Conservation (phyloP, 2,797 vertebrate genomes). For the Ctenosaura bakeri region DNA sequence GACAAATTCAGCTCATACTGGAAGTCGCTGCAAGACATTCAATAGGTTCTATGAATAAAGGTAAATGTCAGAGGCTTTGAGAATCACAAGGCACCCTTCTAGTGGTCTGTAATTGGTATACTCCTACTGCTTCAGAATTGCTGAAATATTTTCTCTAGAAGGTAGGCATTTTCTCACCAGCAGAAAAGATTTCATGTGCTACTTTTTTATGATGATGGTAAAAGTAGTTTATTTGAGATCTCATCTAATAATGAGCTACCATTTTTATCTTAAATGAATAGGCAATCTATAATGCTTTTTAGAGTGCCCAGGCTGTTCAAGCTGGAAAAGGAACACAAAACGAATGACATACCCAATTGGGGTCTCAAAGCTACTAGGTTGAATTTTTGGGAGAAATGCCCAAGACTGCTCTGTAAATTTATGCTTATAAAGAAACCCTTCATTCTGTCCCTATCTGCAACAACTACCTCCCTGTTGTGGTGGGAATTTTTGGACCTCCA, state of each 20-base stretch:
- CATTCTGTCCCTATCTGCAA: background rate
- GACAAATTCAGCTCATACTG: background rate
- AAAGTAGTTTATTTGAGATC: background rate
- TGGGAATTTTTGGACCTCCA: too few relatives aligned
- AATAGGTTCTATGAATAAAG: background rate
- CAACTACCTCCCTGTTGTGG: too few relatives aligned
- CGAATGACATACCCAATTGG: background rate
- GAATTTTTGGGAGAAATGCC: background rate
- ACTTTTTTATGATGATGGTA: background rate
- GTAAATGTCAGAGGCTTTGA: background rate
- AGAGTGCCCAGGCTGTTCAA: background rate
- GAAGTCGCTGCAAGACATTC: background rate
- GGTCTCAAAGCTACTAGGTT: background rate
- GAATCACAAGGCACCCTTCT: background rate
- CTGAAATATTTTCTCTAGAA: background rate
- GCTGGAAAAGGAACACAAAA: background rate
- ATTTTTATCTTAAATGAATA: background rate
- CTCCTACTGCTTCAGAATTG: background rate
- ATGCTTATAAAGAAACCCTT: background rate
- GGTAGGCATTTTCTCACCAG: background rate
- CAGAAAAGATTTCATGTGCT: background rate
- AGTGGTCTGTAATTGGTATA: background rate
- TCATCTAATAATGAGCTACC: slow-evolving; percentile 17
- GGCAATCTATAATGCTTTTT: background rate
- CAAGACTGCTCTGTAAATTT: background rate